Conservation (phyloP, 2,888 invertebrate species). For the Andrena fulva region DNA sequence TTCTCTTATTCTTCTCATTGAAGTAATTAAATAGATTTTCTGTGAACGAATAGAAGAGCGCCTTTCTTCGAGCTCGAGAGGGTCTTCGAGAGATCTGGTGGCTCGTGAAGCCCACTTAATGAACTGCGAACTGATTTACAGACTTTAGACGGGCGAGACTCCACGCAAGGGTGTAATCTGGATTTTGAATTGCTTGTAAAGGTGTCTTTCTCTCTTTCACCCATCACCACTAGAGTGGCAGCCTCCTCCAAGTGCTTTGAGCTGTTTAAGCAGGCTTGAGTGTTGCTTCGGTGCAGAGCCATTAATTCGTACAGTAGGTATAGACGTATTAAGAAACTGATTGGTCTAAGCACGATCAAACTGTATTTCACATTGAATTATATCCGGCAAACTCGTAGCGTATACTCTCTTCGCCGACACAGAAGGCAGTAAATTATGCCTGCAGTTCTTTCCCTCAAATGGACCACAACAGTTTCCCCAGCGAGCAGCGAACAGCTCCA, state of each 20-base stretch:
- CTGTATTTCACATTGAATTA: background rate
- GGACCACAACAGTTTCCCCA: background rate
- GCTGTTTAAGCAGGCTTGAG: background rate
- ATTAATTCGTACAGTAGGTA: background rate
- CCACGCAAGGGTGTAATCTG: constrained; percentile 13
- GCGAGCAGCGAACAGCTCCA: background rate
- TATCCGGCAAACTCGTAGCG: no score
- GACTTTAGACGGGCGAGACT: background rate
- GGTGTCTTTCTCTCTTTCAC: no score
- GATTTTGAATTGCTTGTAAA: constrained; percentile 4
- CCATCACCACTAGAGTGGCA: background rate
- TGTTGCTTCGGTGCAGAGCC: background rate
- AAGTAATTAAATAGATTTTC: no score
- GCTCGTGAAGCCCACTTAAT: constrained; percentile 19
- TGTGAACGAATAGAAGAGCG: no score
- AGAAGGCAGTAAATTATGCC: background rate
- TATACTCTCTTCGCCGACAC: background rate
- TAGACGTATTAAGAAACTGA: background rate
- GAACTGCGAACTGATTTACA: constrained; percentile 47
- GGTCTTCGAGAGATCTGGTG: constrained; percentile 7
- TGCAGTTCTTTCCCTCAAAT: constrained; percentile 13
- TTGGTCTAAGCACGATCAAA: background rate
- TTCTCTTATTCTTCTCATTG: no score
- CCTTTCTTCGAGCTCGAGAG: background rate
- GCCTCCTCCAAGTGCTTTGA: background rate